Percentiles rank a stretch among this genome's conserved stretches.
Conservation (phyloP, 2,113 vertebrate genomes). For the Uria lomvia region DNA sequence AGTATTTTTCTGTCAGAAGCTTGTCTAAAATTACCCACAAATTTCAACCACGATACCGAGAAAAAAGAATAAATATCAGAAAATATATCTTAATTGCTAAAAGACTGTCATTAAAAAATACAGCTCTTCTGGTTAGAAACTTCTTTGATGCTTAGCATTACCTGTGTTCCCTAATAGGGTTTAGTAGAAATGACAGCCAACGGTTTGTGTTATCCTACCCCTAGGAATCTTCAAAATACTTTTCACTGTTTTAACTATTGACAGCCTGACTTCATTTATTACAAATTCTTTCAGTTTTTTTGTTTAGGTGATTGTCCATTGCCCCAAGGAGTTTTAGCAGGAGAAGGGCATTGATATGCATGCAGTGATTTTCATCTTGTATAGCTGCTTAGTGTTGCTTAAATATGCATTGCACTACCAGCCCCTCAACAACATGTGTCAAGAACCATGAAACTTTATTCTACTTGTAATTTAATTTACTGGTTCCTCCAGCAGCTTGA, state of each 20-base stretch:
- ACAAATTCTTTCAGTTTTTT: background rate
- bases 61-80: background rate
- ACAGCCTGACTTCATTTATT: background rate
- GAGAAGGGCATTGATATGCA: background rate
- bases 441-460: background rate
- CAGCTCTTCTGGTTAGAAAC: background rate
- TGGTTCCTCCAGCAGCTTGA: background rate
- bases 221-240: background rate
- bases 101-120: background rate
- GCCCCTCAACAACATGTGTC: background rate
- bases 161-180: background rate
- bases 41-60: background rate
- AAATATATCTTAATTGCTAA: background rate
- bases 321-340: background rate
- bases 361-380: background rate
- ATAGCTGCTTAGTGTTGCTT: background rate
- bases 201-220: background rate
- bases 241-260: background rate
- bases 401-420: background rate
- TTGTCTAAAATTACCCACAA: background rate
- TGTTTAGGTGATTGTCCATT: background rate
- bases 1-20: background rate
- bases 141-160: background rate
- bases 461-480: background rate
- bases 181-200: background rate